Base-by-base conservation (phyloP, 2,113 vertebrate genomes). In the Periophthalmus modestus region DNA sequence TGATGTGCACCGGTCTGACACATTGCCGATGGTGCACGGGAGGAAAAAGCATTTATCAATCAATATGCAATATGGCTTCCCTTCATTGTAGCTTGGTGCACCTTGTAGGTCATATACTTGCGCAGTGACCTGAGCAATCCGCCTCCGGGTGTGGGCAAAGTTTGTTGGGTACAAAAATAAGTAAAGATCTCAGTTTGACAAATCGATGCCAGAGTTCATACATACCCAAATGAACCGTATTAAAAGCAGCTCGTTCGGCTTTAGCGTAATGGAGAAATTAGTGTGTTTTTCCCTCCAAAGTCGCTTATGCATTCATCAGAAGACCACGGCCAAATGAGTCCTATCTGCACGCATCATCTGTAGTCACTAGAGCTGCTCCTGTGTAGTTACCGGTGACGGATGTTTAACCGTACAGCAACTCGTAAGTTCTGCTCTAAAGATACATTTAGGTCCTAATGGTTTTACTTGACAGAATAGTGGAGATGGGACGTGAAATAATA, bases 21-120 rank as follows among this genome's bases (percentile, higher is more conserved):
- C 91, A 85, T 92, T 87, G 88, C 93, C 90, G 84, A 92, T 92
- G 82, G 82, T 67, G 86, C 89, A 84, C 83, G 82, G 83, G 85
- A 88, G 80, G 73, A 86, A 90, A 90, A 90, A 84, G 89, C 91
- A 93, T 91, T 91, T 89, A 91, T 88, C 83, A 90, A 83, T 93
- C 93, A 89, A 93, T 92, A 90, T 18, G n/a, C 70, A 73, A 85
- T 86, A 83, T 86, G 80, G 83, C 78, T 80, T 62, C 84, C 39
- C 79, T 79, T 87, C 78, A 82, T 79, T 74, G 74, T 75, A 72
- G 84, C 75, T 88, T 82, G 73, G 71, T 84, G 82, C 86, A 77
- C 74, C 83, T 90, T 87, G 84, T 89, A 87, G 90, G 91, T 91
- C 91, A 91, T 77, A 91, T 36, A 81, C 79, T 78, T 86, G 87